A percentile compares a stretch with the other conserved stretches of the same genome.
These are phyloP conservation scores for Falco biarmicus DNA, from an alignment of 2,797 vertebrate genomes.

Conservation along the genomic window DNA sequence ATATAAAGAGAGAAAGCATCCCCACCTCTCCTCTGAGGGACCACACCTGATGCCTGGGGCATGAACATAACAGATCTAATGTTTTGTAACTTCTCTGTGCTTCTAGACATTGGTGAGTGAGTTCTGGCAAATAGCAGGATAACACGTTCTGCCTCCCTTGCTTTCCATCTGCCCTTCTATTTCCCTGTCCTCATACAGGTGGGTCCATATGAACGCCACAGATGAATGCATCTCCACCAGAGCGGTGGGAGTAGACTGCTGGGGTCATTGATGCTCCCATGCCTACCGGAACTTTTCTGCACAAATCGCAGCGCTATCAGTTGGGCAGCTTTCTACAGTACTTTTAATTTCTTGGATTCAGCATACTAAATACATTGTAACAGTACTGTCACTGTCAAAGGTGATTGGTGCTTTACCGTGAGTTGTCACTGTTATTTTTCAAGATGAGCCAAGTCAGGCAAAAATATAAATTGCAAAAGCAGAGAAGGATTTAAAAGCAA, in stretches of 20 bases:
- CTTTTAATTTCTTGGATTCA: not conserved
- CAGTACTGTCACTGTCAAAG: not conserved
- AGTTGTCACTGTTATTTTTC: not conserved
- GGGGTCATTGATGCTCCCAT: not conserved
- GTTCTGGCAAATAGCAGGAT: not conserved
- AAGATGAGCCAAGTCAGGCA: not conserved
- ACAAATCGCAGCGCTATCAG: not conserved
- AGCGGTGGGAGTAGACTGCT: not conserved
- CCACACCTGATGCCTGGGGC: not conserved
- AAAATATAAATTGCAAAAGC: slow-evolving; percentile 15
- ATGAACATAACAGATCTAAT: not conserved
- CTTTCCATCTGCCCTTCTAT: not conserved
- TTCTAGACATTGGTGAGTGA: fast-evolving
- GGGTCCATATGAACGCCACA: fast-evolving
- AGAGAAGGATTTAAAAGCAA: slow-evolving; percentile 5
- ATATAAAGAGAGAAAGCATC: not conserved
- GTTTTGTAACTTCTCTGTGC: not conserved
- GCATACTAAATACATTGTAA: not conserved
- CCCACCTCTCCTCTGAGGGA: not conserved
- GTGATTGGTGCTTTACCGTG: not conserved
- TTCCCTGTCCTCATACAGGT: not conserved
- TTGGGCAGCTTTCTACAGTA: not conserved
- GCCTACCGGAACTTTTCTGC: not conserved
- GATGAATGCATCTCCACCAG: not conserved
- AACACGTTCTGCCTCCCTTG: not conserved